These are phyloP conservation scores for Uropsilus gracilis DNA, from an alignment of 2,113 vertebrate genomes.

Conservation along the genomic window DNA sequence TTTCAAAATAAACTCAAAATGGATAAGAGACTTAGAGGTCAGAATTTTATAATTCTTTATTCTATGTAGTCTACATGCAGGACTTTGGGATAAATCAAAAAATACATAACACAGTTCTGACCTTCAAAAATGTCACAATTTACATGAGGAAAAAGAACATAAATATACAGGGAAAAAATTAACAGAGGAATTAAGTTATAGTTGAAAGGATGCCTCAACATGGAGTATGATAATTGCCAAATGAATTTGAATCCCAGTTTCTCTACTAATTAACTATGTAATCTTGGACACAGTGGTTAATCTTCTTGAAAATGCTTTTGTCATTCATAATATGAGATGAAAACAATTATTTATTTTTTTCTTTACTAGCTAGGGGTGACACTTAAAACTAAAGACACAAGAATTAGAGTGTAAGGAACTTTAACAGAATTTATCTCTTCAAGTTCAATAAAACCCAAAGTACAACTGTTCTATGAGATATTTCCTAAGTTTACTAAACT, in stretches of 20 bases:
- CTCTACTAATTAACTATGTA: not conserved
- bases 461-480: not conserved
- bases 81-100: not conserved
- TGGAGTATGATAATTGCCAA: not conserved
- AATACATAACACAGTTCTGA: not conserved
- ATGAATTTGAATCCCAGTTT: not conserved
- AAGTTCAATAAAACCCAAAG: not conserved
- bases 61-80: not conserved
- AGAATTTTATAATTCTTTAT: not conserved
- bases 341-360: not conserved
- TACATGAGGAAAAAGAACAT: not conserved
- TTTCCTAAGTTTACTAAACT: not conserved
- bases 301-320: not conserved
- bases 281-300: not conserved
- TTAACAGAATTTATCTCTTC: not conserved
- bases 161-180: not conserved
- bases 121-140: not conserved
- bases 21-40: too few relatives aligned
- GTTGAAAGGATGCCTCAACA: not conserved
- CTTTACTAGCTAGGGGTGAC: not conserved
- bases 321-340: not conserved
- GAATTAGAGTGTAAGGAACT: not conserved
- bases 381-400: not conserved
- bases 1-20: too few relatives aligned
- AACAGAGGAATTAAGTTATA: not conserved